Evolutionary conservation across 2,797 vertebrate genomes (phyloP), one percentile per base, ranked within the genome.

Genomic region (Anas bahamensis): DNA sequence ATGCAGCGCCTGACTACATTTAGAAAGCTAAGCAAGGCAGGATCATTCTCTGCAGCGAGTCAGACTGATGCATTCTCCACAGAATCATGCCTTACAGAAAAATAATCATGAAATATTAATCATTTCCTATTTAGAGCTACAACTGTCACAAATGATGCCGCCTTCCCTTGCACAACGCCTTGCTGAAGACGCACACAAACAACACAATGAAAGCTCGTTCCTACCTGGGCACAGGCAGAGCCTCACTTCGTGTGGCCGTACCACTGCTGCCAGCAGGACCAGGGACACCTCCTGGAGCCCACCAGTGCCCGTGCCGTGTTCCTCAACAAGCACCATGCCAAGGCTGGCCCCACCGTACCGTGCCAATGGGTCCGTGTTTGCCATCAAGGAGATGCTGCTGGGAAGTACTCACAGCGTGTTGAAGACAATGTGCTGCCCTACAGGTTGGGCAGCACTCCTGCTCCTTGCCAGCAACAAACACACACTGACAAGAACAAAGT

Each of bases 31-130:
- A 57, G 93, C 66, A 64, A 86, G 77, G 64, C 60, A 63, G 74
- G 81, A 72, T 86, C 29, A 4, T 89, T 88, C 87, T 93, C 79
- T 72, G 44, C 88, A 92, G 83, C 85, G 78, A 89, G 70, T 9
- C 88, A 91, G 89, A 44, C 91, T 68, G 93, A 88, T 86, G 91
- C 60, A 29, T 91, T 84, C 80, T 89, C 89, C 72, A 74, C 74
- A 78, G 85, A 85, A 92, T 52, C 69, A 31, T 60, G 89, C 84
- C 79, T 69, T 70, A 91, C 71, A 68, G 91, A 93, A 93, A 88
- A 96, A 95, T 84, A 84, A 90, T 19, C n/a, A 94, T 94, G 94
- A 96, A 96, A 96, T 93, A 95, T 94, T 96, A 95, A 96, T 94
- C 2, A 79, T 84, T 88, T 93, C 93, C 89, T 91, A 86, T 92